These are phyloP conservation scores for Silurus glanis DNA, from an alignment of 2,113 vertebrate species.

Conservation along the genomic window DNA sequence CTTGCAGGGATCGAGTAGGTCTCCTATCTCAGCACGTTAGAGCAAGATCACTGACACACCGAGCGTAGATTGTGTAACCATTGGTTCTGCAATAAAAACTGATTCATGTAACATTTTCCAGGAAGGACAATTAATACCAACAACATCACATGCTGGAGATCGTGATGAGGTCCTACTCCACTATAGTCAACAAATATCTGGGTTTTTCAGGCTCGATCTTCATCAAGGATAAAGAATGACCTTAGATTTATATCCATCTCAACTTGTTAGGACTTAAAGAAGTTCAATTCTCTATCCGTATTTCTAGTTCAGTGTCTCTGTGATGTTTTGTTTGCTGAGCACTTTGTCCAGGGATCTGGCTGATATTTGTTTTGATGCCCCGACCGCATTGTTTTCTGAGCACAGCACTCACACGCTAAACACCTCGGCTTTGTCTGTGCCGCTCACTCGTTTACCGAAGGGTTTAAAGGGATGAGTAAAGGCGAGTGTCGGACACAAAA, in stretches of 20 bases:
- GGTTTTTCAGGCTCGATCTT: not conserved
- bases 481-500: not conserved
- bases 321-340: constrained; percentile 49
- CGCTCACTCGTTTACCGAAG: not conserved
- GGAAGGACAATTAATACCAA: not conserved
- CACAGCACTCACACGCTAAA: constrained; percentile 9
- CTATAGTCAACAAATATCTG: not conserved
- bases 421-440: constrained; percentile 36
- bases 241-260: not conserved
- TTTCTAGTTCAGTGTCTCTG: constrained; percentile 22
- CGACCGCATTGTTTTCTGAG: constrained; percentile 34
- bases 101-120: constrained; percentile 9
- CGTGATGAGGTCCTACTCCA: not conserved
- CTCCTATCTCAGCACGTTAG: not conserved
- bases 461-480: not conserved
- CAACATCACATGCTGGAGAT: not conserved
- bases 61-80: not conserved
- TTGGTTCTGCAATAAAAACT: not conserved
- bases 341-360: constrained; percentile 41
- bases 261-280: not conserved
- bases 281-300: not conserved
- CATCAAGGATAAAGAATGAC: not conserved
- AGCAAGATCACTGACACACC: not conserved
- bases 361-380: constrained; percentile 50
- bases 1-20: not conserved